These are phyloP conservation scores for Takifugu rubripes DNA, from an alignment of 2,797 vertebrate genomes.

Conservation along the genomic window DNA sequence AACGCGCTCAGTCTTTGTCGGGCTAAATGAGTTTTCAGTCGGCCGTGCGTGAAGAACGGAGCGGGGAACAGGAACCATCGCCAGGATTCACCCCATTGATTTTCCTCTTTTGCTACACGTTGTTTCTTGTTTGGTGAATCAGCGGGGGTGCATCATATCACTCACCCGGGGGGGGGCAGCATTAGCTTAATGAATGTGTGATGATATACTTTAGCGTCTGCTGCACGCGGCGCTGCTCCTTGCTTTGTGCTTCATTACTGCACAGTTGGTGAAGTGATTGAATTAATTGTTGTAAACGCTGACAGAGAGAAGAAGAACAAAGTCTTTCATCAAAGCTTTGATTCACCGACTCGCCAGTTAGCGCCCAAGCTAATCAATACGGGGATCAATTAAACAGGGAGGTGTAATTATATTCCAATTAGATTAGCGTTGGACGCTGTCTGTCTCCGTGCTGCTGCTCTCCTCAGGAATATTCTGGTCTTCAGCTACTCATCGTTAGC, in stretches of 20 bases:
- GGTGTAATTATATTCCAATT: too few species aligned
- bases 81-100: slow-evolving; percentile 55
- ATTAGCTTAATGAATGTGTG: slow-evolving; percentile 19
- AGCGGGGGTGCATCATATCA: slow-evolving; percentile 29
- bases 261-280: too few species aligned
- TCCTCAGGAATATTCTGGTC: too few species aligned
- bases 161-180: not conserved
- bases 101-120: slow-evolving; percentile 40
- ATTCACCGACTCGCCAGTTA: too few species aligned
- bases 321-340: too few species aligned
- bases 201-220: not conserved
- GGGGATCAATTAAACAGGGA: too few species aligned
- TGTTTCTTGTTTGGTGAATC: slow-evolving; percentile 49
- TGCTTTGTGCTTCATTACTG: not conserved
- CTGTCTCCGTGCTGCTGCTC: too few species aligned
- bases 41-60: slow-evolving; percentile 15
- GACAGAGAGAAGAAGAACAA: too few species aligned
- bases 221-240: not conserved
- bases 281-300: too few species aligned
- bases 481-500: too few species aligned
- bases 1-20: slow-evolving; percentile 63
- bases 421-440: too few species aligned
- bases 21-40: slow-evolving; percentile 46
- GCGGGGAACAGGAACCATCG: slow-evolving; percentile 51
- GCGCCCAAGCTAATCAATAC: too few species aligned